Base-by-base conservation (phyloP, 2,113 vertebrate species). In the Barbus barbus region DNA sequence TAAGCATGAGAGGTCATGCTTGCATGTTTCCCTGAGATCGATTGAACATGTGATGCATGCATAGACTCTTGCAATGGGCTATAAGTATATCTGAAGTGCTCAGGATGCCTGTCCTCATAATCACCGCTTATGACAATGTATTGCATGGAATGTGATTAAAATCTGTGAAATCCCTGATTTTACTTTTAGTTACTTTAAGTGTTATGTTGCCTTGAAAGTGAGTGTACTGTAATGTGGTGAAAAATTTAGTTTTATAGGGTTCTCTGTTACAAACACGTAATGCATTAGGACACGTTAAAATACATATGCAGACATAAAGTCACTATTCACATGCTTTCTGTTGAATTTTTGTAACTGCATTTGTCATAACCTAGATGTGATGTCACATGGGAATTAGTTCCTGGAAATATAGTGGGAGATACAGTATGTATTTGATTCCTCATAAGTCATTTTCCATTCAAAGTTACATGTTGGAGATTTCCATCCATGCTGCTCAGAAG, bases 251-350 rank as follows among this genome's bases (percentile, higher is more conserved):
- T 56, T 8, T 13, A 3, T 53, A 2, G 16, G 14, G 26, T 51
- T 14, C 14, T 33, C 4, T 51, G 72, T 51, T 16, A 53, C 26
- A 33, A 76, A 33, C 16, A 18, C 18, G 0, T 1, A 0, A 1
- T 0, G 2, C 28, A 41, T 28, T 8, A 12, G 9, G 9, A 53
- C 73, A 53, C 9, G 2, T 12, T 51, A 7, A 53, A 76, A 51
- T 31, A 75, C 1, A 48, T 9, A 18, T 5, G 5, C 14, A 44
- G 13, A 9, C 72, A 28, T 51, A 74, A 18, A 28, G 72, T 74
- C 44, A 44, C 69, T 46, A n/a, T 38, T 73, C 73, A 58, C n/a
- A n/a, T n/a, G n/a, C 51, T 77, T 77, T 77, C 28, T 77, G 9
- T 3, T 58, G 9, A 77, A 36, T 77, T 58, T 11, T 16, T 73